Evolutionary conservation across 2,888 invertebrate species (phyloP), one percentile per base, ranked within the genome.

Genomic region (Mimachlamys varia): DNA sequence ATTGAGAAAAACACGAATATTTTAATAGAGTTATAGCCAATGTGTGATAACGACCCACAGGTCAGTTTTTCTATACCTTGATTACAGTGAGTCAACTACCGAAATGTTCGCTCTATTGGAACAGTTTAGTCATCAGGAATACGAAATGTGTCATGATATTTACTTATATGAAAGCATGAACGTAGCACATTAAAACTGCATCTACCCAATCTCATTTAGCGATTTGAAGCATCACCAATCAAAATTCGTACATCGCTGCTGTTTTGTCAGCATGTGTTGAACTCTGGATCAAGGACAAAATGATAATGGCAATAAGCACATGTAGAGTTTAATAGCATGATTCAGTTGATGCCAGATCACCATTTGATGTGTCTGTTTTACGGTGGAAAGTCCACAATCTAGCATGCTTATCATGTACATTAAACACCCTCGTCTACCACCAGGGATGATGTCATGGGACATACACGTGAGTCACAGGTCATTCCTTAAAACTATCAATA

Each of bases 351-450:
- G 33, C 76, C 76, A 76, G 76, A 76, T 76, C 33, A 27, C 27
- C 76, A 76, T 76, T 76, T 76, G 76, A 76, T 76, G 76, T 76
- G 76, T 76, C 76, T 76, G 76, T 76, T 76, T 44, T 27, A 76
- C 33, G 76, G 76, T 76, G 76, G 33, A 27, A 33, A 33, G 76
- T 76, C 76, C 22, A 27, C 76, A 27, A 33, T 76, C 76, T 27
- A 76, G 27, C 76, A 76, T 76, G 76, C 76, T 76, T 76, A 76
- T 76, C 76, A 76, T 33, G 33, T 12, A 33, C 76, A 76, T 76
- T 76, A 76, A 76, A 76, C 76, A 62, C n/a, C 1, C 62, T 22
- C 53, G 44, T 44, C 4, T 7, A 44, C 44, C 15, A 15, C 7
- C 58, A 58, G 33, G 10, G 76, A 33, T 76, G 76, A 76, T 76